A percentile compares a stretch with the other conserved stretches of the same genome.
Conservation (phyloP, 2,113 vertebrate species). For the Bettongia penicillata region DNA sequence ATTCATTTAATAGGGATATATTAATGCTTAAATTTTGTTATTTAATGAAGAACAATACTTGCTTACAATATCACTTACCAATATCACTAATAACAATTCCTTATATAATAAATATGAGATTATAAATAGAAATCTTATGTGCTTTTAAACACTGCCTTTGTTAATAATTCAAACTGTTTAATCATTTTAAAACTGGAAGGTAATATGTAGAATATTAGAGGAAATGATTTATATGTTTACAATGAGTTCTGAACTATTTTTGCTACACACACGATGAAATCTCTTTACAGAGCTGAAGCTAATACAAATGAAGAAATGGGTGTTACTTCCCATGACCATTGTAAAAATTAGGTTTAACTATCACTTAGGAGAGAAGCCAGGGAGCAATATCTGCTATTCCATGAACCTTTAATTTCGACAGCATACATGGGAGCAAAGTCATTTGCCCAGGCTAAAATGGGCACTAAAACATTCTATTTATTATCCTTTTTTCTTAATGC, state of each 20-base stretch:
- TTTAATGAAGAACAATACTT: slow-evolving; percentile 4
- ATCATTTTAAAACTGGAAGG: slow-evolving; percentile 6
- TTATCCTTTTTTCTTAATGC: slow-evolving; percentile 68
- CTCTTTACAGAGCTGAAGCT: not conserved
- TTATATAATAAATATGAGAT: not conserved
- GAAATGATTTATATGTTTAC: not conserved
- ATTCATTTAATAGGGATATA: not conserved
- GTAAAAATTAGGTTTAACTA: slow-evolving; percentile 50
- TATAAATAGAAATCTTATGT: not conserved
- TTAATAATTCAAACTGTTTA: not conserved
- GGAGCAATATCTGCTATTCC: slow-evolving; percentile 68
- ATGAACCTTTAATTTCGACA: slow-evolving; percentile 45
- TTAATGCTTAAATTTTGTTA: not conserved
- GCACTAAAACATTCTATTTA: slow-evolving; percentile 60
- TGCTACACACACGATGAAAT: not conserved
- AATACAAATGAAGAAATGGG: slow-evolving; percentile 33
- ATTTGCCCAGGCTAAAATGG: slow-evolving; percentile 61
- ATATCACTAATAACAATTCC: slow-evolving; percentile 4
- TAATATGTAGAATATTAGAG: not conserved
- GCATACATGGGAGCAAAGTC: slow-evolving; percentile 66
- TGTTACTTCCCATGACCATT: slow-evolving; percentile 46
- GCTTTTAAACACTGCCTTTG: not conserved
- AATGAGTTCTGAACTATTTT: slow-evolving; percentile 35
- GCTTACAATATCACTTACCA: slow-evolving; percentile 12
- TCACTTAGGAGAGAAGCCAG: slow-evolving; percentile 65